Percentiles rank a stretch among this genome's conserved stretches.
phyloP scores from a whole-genome alignment of 1,140 invertebrate genomes.

The Bemisia tabaci region DNA sequence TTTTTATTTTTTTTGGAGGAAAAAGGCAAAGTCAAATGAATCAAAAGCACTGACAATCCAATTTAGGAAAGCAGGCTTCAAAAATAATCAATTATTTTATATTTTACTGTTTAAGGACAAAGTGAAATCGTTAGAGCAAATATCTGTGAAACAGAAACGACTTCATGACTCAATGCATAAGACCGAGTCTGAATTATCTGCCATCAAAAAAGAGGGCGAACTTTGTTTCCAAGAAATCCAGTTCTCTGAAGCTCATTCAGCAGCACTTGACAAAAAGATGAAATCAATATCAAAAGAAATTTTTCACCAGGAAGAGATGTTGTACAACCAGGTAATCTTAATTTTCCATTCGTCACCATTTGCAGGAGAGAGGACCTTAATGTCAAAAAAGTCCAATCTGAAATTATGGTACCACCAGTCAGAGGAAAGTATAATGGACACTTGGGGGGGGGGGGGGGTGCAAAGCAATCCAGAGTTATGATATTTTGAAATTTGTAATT shows the following conservation, averaged over 20 bases:
- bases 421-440: too few relatives aligned
- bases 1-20: too few relatives aligned
- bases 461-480: too few relatives aligned
- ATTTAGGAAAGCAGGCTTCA: too few relatives aligned
- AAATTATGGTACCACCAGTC: too few relatives aligned
- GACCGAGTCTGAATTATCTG: neutral
- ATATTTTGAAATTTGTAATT: too few relatives aligned
- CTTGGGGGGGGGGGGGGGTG: too few relatives aligned
- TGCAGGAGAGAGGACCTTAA: too few relatives aligned
- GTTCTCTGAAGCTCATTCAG: neutral
- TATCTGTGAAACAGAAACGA: neutral
- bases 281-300: constrained; percentile 25
- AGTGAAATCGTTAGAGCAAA: neutral
- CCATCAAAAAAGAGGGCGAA: neutral
- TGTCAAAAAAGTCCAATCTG: too few relatives aligned
- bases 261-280: constrained; percentile 3
- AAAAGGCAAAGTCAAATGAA: too few relatives aligned
- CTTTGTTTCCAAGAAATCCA: neutral
- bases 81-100: too few relatives aligned
- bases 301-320: constrained; percentile 28
- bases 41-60: too few relatives aligned
- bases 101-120: neutral
- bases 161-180: neutral
- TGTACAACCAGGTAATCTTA: constrained; percentile 26
- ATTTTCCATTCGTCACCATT: neutral